phyloP scores from a whole-genome alignment of 2,888 invertebrate species.

The Hirudinaria manillensis region DNA sequence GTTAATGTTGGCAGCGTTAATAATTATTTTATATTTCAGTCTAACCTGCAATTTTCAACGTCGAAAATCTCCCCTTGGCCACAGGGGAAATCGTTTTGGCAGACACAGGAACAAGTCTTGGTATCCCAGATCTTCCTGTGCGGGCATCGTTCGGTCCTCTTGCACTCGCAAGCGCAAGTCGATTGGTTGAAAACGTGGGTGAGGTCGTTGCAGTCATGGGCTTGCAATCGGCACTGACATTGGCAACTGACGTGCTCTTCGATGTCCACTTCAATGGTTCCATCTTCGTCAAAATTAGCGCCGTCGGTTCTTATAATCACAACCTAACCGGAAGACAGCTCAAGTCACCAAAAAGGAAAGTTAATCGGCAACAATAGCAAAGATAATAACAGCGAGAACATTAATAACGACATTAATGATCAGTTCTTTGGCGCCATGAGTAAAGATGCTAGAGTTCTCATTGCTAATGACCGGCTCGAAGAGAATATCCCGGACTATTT shows the following conservation, averaged over 20 bases:
- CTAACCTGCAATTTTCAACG: background rate
- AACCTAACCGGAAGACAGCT: no score
- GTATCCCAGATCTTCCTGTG: background rate
- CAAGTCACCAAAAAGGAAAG: no score
- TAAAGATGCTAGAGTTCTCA: no score
- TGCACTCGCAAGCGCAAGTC: background rate
- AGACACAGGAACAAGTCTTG: constrained; percentile 3
- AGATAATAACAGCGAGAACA: no score
- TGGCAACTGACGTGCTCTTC: constrained; percentile 3
- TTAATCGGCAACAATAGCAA: no score
- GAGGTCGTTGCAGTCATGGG: background rate
- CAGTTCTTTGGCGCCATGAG: no score
- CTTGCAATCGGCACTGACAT: background rate
- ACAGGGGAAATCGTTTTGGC: background rate
- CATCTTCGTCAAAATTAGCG: no score
- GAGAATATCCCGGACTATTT: no score
- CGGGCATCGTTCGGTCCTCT: background rate
- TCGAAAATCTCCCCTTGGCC: background rate
- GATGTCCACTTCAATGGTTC: background rate
- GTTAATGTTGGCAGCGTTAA: no score
- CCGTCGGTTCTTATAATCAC: no score
- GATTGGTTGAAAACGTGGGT: background rate
- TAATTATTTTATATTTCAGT: background rate
- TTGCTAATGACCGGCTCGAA: no score
- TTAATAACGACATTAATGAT: no score